A percentile compares a stretch with the other conserved stretches of the same genome.
These are phyloP conservation scores for Opisthocomus hoazin DNA, from an alignment of 2,113 vertebrate genomes.

Conservation along the genomic window DNA sequence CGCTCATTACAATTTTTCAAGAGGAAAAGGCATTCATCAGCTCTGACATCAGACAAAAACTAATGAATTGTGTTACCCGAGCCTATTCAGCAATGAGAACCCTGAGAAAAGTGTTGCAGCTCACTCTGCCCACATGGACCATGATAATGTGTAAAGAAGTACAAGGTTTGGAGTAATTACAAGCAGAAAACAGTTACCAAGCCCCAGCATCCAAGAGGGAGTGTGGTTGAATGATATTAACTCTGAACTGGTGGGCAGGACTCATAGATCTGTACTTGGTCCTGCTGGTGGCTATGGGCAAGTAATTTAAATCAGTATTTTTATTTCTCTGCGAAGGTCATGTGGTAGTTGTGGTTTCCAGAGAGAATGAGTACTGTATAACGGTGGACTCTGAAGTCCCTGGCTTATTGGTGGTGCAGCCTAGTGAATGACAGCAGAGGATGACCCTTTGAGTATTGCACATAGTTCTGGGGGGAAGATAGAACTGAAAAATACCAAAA, in stretches of 20 bases:
- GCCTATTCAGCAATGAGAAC: background rate
- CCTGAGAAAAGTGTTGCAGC: background rate
- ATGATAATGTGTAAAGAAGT: background rate
- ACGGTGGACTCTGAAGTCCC: background rate
- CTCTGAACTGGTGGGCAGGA: background rate
- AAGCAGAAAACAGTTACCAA: background rate
- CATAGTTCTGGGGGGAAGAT: background rate
- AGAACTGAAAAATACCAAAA: background rate
- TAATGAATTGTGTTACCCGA: background rate
- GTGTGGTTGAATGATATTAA: background rate
- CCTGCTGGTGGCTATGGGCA: background rate
- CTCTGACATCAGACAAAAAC: constrained; percentile 26
- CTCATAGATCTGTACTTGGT: background rate
- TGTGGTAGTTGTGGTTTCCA: background rate
- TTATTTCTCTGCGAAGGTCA: background rate
- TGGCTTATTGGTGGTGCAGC: background rate
- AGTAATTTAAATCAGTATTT: background rate
- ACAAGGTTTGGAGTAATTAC: background rate
- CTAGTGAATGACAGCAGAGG: background rate
- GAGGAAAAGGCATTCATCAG: constrained; percentile 45
- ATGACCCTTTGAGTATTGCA: background rate
- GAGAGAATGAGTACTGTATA: background rate
- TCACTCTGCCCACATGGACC: background rate
- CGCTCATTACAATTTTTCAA: constrained; percentile 41
- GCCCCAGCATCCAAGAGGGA: background rate